Evolutionary conservation across 2,797 vertebrate species (phyloP).

Genomic region (Delichon dasypus): DNA sequence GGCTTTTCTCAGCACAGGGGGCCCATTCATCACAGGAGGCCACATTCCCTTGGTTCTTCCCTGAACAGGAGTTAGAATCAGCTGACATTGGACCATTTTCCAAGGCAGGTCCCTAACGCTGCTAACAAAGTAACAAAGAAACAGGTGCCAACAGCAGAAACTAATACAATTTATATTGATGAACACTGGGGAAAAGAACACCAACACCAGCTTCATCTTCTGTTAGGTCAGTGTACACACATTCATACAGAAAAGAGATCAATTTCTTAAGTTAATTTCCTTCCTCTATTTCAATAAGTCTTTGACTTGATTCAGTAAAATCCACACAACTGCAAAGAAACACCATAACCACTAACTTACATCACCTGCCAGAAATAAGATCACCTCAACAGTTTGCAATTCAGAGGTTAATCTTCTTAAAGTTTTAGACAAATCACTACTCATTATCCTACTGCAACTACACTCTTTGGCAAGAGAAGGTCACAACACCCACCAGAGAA

Average conservation of each 20-base stretch:
- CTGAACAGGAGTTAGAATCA: fast-evolving
- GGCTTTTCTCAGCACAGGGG: neutral
- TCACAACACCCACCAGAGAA: neutral
- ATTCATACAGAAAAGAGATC: neutral
- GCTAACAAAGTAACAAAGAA: neutral
- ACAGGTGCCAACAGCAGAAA: neutral
- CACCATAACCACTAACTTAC: neutral
- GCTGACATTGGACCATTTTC: neutral
- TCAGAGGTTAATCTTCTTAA: slow-evolving; percentile 6
- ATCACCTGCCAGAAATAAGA: slow-evolving; percentile 9
- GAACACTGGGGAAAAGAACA: neutral
- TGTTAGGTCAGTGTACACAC: neutral
- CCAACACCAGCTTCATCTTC: neutral
- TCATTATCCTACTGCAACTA: neutral
- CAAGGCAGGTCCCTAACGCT: neutral
- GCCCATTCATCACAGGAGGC: neutral
- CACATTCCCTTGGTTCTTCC: neutral
- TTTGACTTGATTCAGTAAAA: neutral
- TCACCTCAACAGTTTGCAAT: slow-evolving; percentile 1
- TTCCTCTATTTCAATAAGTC: neutral
- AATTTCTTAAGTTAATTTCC: neutral
- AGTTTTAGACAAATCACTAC: slow-evolving; percentile 2
- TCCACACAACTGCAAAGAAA: neutral
- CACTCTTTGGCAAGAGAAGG: neutral
- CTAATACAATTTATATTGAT: neutral